Evolutionary conservation across 1,140 invertebrate genomes (phyloP).

Genomic region (Laodelphax striatellus): DNA sequence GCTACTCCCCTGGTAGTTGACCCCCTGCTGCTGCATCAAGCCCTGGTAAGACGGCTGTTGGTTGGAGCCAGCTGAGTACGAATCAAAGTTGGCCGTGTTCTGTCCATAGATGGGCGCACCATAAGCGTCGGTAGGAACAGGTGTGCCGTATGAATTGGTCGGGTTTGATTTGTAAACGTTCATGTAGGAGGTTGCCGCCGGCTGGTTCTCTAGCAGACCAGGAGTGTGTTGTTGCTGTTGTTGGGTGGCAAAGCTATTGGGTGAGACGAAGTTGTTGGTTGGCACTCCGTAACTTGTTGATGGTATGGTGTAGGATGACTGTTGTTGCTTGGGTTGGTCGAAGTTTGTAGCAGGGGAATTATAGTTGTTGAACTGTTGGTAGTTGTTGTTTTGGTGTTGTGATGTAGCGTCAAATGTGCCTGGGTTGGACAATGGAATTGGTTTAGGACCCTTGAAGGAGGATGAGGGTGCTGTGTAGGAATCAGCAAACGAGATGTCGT

Average conservation of each 20-base stretch:
- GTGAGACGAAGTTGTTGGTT: conserved; percentile 6
- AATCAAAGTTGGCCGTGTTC: neutral
- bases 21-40: neutral
- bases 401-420: neutral
- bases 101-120: conserved; percentile 13
- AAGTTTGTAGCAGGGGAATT: neutral
- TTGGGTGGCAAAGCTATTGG: neutral
- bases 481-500: conserved; percentile 10
- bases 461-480: conserved; percentile 16
- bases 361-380: neutral
- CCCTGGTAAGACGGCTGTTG: conserved; percentile 9
- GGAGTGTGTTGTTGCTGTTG: neutral
- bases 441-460: conserved; percentile 14
- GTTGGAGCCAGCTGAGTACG: neutral
- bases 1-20: too few relatives aligned
- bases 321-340: neutral
- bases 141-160: conserved; percentile 14
- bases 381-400: neutral
- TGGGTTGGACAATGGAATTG: neutral
- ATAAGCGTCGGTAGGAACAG: conserved; percentile 14
- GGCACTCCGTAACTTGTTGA: conserved; percentile 19
- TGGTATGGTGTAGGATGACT: conserved; percentile 8
- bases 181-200: conserved; percentile 10
- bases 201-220: neutral
- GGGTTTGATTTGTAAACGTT: conserved; percentile 12